Conservation (phyloP, 2,113 vertebrate species). For the Erinaceus europaeus region DNA sequence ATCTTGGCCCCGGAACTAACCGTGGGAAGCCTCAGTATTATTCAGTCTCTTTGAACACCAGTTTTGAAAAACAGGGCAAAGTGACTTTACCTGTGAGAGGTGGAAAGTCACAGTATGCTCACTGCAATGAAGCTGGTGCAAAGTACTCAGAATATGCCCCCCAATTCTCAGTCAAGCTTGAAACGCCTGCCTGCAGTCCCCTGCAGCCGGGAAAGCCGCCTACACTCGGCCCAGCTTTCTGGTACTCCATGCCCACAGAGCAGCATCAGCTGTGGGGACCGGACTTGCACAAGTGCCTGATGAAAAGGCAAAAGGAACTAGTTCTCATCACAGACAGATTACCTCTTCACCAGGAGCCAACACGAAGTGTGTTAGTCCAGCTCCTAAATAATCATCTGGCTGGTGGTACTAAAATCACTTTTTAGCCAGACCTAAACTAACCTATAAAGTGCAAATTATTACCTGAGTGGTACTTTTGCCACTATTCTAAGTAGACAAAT, state of each 20-base stretch:
- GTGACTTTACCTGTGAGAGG: too few species aligned
- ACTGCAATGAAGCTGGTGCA: neutral
- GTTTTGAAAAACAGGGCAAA: neutral
- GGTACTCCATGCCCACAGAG: neutral
- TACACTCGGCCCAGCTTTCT: too few species aligned
- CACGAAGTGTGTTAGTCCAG: neutral
- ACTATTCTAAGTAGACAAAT: slow-evolving; percentile 29
- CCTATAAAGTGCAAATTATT: slow-evolving; percentile 14
- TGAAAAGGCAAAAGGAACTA: slow-evolving; percentile 20
- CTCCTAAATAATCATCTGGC: neutral
- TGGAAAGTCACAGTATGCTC: neutral
- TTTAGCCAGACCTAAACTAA: neutral
- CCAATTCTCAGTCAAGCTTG: too few species aligned
- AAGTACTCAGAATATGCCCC: neutral
- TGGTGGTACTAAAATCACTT: neutral
- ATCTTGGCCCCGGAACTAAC: neutral
- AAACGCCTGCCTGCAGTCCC: too few species aligned
- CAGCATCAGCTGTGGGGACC: neutral
- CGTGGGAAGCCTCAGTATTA: neutral
- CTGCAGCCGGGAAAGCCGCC: too few species aligned
- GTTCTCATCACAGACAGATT: slow-evolving; percentile 11
- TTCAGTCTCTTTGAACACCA: neutral
- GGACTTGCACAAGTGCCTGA: slow-evolving; percentile 9
- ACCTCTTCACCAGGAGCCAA: neutral
- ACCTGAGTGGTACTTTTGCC: neutral